These are phyloP conservation scores for Gulo gulo DNA, from an alignment of 2,113 vertebrate genomes.

Conservation along the genomic window DNA sequence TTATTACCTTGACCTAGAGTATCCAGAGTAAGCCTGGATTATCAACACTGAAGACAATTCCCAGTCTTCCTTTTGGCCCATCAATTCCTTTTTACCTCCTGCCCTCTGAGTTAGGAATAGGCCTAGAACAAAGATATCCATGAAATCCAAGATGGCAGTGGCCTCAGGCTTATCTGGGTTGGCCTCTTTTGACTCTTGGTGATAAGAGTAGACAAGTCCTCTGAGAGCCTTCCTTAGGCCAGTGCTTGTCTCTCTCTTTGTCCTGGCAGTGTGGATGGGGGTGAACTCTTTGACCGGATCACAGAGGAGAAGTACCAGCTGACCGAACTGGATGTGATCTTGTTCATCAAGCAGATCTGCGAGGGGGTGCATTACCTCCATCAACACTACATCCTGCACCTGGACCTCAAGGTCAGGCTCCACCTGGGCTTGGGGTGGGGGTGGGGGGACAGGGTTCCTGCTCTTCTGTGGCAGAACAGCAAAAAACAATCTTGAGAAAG, in stretches of 20 bases:
- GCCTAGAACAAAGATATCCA: background rate
- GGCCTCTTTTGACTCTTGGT: background rate
- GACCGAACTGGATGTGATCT: slow-evolving; percentile 90
- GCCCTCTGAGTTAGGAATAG: background rate
- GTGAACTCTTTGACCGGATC: slow-evolving; percentile 96
- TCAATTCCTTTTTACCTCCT: background rate
- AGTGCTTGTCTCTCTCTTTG: background rate
- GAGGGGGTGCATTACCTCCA: slow-evolving; percentile 93
- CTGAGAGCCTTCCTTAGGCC: background rate
- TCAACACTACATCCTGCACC: slow-evolving; percentile 92
- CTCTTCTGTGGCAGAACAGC: background rate
- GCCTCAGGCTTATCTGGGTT: background rate
- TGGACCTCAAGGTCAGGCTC: slow-evolving; percentile 93
- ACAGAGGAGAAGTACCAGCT: slow-evolving; percentile 93
- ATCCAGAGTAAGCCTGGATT: background rate
- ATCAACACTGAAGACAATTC: background rate
- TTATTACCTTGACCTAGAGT: background rate
- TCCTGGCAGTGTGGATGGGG: slow-evolving; percentile 90
- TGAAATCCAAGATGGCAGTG: background rate
- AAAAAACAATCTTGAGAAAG: background rate
- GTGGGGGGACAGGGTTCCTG: background rate
- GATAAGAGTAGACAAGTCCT: background rate
- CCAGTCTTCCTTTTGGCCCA: background rate
- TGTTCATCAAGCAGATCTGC: slow-evolving; percentile 94
- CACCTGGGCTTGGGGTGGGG: fast-evolving